A percentile compares a stretch with the other conserved stretches of the same genome.
These are phyloP conservation scores for Oreochromis mossambicus DNA, from an alignment of 2,797 vertebrate species.

Conservation along the genomic window DNA sequence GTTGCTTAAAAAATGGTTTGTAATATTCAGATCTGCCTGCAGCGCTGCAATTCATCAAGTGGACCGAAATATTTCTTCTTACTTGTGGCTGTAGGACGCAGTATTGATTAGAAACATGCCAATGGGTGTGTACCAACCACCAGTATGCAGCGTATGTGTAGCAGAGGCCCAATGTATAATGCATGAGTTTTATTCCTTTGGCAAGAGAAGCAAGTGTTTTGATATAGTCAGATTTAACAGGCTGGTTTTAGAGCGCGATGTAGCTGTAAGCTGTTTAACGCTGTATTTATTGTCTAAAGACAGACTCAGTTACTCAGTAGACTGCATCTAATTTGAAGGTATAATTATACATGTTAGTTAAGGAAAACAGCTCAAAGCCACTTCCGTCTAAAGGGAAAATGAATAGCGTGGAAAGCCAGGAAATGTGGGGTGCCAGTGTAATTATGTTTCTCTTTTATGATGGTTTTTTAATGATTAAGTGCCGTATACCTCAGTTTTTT, in stretches of 20 bases:
- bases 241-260: neutral
- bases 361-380: constrained; percentile 30
- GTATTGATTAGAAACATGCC: constrained; percentile 43
- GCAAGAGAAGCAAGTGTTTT: constrained; percentile 41
- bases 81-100: neutral
- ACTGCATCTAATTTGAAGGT: constrained; percentile 46
- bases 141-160: constrained; percentile 16
- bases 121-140: constrained; percentile 40
- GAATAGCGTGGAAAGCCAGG: neutral
- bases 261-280: constrained; percentile 23
- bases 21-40: neutral
- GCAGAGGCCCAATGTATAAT: constrained; percentile 56
- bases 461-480: neutral
- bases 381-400: constrained; percentile 4
- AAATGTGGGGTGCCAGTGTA: constrained; percentile 13
- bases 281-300: constrained; percentile 38
- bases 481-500: neutral
- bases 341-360: constrained; percentile 54
- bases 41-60: neutral
- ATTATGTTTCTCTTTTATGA: constrained; percentile 21
- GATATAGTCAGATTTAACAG: constrained; percentile 30
- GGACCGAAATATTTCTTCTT: neutral
- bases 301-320: constrained; percentile 16
- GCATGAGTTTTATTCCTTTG: constrained; percentile 53
- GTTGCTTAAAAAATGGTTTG: neutral